These are phyloP conservation scores for Cephus pygmeus DNA, from an alignment of 2,888 invertebrate species.

Conservation along the genomic window DNA sequence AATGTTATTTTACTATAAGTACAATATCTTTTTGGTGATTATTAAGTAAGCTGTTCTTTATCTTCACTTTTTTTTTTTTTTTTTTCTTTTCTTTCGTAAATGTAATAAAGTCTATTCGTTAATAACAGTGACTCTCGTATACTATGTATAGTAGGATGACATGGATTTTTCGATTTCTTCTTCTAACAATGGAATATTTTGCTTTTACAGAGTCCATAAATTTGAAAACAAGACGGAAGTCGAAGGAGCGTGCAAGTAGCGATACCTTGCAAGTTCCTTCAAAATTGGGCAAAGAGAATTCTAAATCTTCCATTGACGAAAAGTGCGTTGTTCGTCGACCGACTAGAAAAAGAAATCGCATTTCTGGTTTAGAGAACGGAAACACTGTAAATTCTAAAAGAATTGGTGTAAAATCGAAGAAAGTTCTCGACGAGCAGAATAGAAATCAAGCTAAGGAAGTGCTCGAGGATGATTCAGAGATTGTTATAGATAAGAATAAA, in stretches of 20 bases:
- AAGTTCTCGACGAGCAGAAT: conserved; percentile 9
- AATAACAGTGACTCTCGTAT: neutral
- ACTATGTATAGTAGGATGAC: neutral
- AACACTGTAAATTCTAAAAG: neutral
- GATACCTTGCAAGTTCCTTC: neutral
- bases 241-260: neutral
- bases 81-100: neutral
- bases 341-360: conserved; percentile 34
- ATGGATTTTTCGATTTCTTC: conserved; percentile 3
- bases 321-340: conserved; percentile 21
- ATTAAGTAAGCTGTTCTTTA: neutral
- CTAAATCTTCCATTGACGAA: conserved; percentile 13
- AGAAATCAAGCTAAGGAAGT: neutral
- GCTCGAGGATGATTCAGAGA: neutral
- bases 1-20: neutral
- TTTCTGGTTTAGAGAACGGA: neutral
- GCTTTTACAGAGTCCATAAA: conserved; percentile 9
- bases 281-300: conserved; percentile 24
- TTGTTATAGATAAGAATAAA: neutral
- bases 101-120: neutral
- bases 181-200: neutral
- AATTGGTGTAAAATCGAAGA: neutral
- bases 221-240: conserved; percentile 11
- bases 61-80: neutral
- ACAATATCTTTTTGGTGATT: neutral